Percentiles rank a stretch among this genome's conserved stretches.
phyloP scores from a whole-genome alignment of 2,797 vertebrate genomes.

The Meriones psammophilus region DNA sequence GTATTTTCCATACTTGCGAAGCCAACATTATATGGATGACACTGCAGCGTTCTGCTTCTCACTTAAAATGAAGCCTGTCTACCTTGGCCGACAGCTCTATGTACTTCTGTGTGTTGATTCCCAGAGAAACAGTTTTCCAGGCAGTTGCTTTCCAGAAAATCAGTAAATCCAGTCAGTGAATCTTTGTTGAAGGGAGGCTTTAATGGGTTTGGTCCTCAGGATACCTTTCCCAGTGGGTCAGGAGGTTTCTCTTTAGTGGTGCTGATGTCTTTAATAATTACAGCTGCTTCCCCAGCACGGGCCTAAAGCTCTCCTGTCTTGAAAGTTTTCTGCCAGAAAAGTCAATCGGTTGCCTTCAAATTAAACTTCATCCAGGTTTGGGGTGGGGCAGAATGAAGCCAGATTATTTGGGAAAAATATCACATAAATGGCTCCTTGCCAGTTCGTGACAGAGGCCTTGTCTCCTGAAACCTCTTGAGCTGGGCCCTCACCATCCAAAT shows the following conservation, averaged over 20 bases:
- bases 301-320: not conserved
- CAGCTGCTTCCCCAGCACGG: not conserved
- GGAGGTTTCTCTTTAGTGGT: not conserved
- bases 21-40: not conserved
- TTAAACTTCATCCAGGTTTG: not conserved
- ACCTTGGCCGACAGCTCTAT: not conserved
- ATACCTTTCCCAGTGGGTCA: not conserved
- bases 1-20: too few relatives aligned
- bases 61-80: not conserved
- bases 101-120: not conserved
- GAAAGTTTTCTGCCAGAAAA: not conserved
- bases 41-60: not conserved
- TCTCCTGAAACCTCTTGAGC: not conserved
- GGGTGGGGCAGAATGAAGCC: not conserved
- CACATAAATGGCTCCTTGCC: not conserved
- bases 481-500: not conserved
- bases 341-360: not conserved
- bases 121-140: not conserved
- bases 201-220: not conserved
- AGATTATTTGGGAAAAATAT: not conserved
- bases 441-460: not conserved
- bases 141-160: not conserved
- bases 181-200: not conserved
- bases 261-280: not conserved
- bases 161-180: not conserved